phyloP scores from a whole-genome alignment of 2,113 vertebrate genomes.

The Etheostoma cragini region DNA sequence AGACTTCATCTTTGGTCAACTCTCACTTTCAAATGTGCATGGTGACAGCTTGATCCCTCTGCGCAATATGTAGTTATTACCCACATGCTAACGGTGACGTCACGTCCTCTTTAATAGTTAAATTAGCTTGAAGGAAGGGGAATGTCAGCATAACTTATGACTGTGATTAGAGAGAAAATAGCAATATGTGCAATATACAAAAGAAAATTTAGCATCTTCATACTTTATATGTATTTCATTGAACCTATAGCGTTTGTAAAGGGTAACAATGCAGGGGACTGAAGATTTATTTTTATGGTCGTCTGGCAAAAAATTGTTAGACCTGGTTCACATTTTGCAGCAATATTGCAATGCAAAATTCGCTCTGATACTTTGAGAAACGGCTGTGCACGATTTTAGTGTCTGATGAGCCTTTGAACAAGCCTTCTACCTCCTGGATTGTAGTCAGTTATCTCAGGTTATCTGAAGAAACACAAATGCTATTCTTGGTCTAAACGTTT shows the following conservation, averaged over 20 bases:
- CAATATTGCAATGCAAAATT: neutral
- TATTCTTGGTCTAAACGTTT: neutral
- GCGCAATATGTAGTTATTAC: neutral
- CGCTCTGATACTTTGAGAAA: neutral
- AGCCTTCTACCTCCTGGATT: neutral
- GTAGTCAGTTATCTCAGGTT: neutral
- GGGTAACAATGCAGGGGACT: neutral
- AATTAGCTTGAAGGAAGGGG: neutral
- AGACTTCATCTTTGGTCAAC: neutral
- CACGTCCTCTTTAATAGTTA: neutral
- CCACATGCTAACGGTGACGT: neutral
- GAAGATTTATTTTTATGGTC: neutral
- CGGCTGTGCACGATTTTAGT: neutral
- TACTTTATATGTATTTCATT: neutral
- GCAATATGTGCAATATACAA: neutral
- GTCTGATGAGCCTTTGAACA: neutral
- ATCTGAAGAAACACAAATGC: neutral
- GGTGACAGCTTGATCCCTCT: neutral
- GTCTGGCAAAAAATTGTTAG: neutral
- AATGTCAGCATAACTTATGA: neutral
- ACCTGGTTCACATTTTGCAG: neutral
- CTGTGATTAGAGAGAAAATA: neutral
- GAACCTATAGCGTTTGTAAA: neutral
- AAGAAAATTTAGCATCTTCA: neutral
- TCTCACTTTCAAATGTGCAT: neutral